Conservation (phyloP, 2,113 vertebrate genomes). For the Hirundichthys speculiger region DNA sequence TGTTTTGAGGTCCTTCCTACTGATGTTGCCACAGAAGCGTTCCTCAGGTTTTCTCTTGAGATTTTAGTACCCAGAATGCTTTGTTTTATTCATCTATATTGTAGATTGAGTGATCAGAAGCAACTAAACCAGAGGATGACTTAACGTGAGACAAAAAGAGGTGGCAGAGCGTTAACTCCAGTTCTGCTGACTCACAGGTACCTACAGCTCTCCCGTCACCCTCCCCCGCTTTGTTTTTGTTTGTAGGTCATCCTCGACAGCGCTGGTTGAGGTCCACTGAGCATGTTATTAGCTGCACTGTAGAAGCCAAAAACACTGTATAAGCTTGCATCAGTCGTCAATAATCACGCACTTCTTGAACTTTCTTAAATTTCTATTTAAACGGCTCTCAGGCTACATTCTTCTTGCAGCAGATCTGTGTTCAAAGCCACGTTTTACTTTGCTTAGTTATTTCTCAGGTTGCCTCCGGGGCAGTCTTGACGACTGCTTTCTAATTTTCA, state of each 20-base stretch:
- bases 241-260: not conserved
- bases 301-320: conserved; percentile 1
- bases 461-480: conserved; percentile 3
- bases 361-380: conserved; percentile 19
- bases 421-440: conserved; percentile 9
- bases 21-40: no score
- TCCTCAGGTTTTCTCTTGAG: no score
- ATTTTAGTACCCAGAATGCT: no score
- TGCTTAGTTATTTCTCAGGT: not conserved
- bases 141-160: conserved; percentile 13
- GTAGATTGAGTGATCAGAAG: conserved; percentile 6
- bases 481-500: not conserved
- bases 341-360: conserved; percentile 41
- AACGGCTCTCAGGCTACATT: conserved; percentile 10
- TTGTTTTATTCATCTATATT: no score
- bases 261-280: conserved; percentile 7
- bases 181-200: conserved; percentile 15
- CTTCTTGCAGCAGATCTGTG: not conserved
- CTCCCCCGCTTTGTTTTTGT: conserved; percentile 9
- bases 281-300: conserved; percentile 37
- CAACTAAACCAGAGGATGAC: not conserved
- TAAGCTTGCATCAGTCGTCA: conserved; percentile 26
- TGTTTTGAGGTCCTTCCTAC: no score
- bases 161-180: not conserved
- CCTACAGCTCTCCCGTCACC: not conserved